phyloP scores from a whole-genome alignment of 2,797 vertebrate genomes.

The Carduelis carduelis region DNA sequence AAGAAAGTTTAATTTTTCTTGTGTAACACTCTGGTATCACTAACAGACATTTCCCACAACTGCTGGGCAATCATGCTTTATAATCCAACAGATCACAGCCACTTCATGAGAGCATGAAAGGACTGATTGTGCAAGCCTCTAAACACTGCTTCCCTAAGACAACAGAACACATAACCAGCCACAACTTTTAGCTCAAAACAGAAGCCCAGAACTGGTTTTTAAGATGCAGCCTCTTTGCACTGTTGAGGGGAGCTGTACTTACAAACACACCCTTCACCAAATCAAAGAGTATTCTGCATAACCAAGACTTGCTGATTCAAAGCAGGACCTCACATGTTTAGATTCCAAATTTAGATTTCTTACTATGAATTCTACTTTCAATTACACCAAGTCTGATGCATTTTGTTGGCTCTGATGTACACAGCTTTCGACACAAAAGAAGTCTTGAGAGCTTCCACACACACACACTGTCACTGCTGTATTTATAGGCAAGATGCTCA shows the following conservation, averaged over 20 bases:
- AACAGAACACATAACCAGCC: not conserved
- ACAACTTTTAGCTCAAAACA: not conserved
- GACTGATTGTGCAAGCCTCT: not conserved
- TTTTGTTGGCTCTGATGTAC: not conserved
- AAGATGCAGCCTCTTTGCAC: not conserved
- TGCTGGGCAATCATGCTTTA: not conserved
- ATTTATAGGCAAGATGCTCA: constrained; percentile 6
- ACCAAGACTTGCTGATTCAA: not conserved
- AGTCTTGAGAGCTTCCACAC: not conserved
- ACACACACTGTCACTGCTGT: not conserved
- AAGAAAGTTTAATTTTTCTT: not conserved
- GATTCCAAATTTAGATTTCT: not conserved
- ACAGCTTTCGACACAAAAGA: not conserved
- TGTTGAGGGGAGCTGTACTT: not conserved
- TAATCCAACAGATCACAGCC: not conserved
- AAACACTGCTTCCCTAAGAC: not conserved
- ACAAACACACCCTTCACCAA: not conserved
- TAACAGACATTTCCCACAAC: not conserved
- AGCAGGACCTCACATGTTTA: not conserved
- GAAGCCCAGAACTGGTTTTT: not conserved
- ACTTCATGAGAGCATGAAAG: not conserved
- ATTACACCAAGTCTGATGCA: not conserved
- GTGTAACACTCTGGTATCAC: not conserved
- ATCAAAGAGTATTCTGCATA: not conserved
- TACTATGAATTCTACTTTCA: not conserved